Base-by-base conservation (phyloP, 2,797 vertebrate genomes). In the Meda fulgida region DNA sequence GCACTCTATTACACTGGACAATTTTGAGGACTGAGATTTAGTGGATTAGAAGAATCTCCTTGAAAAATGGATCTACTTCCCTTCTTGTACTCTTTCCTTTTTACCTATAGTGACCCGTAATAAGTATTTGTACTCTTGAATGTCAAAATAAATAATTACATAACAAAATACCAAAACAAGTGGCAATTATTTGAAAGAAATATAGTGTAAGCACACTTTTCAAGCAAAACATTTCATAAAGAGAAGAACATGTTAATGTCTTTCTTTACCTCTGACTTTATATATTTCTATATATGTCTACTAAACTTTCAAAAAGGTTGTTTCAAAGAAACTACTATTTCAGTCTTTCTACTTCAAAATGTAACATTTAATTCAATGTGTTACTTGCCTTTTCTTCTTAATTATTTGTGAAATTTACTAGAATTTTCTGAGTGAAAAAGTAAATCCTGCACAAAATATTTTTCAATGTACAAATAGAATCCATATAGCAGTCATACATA, bases 1-100 rank as follows among this genome's bases (percentile, higher is more conserved):
- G 72, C 48, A 36, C 29, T 80, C 13, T 58, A 10, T 70, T 40
- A 81, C 13, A 70, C 46, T 72, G 67, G 38, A 72, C 23, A 48
- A 3, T 48, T 36, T 10, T 70, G 63, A 72, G 46, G 51, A 81
- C 34, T 65, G 79, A 40, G 18, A 70, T 16, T 46, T 67, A 2
- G 1, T 71, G 53, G 36, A 60, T 60, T 5, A 60, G n/a, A 26
- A 5, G 23, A 60, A 60, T 60, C 1, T 60, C 4, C 23, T 60
- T 60, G n/a, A n/a, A 13, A 60, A 60, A 13, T 60, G 10, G 55
- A 60, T 26, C 10, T 26, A 26, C 58, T 60, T 60, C 11, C 10
- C 10, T 60, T 60, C 58, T 60, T 60, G 23, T 11, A 60, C 4
- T 60, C 55, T 60, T 26, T 60, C 10, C 1, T 60, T 60, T 58